phyloP scores from a whole-genome alignment of 2,888 invertebrate species.

The Enchytraeus crypticus region DNA sequence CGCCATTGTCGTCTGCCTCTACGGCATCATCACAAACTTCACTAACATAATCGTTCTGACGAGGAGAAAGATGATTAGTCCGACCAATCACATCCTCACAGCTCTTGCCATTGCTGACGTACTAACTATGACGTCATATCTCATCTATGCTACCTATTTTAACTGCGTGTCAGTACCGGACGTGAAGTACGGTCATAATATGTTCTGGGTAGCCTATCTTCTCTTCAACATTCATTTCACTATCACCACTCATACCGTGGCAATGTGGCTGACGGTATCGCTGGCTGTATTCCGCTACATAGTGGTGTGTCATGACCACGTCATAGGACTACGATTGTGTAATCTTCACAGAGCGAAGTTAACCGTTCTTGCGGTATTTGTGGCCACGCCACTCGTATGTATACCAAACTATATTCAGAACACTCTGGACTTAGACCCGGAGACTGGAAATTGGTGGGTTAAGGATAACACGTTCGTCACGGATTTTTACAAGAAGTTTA shows the following conservation, averaged over 20 bases:
- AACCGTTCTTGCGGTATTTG: slow-evolving; percentile 55
- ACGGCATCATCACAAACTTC: slow-evolving; percentile 81
- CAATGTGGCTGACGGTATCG: slow-evolving; percentile 83
- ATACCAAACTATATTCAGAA: slow-evolving; percentile 42
- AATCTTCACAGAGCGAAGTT: slow-evolving; percentile 39
- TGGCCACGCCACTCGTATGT: slow-evolving; percentile 29
- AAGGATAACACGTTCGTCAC: slow-evolving; percentile 32
- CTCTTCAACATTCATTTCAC: slow-evolving; percentile 42
- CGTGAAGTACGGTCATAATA: background rate
- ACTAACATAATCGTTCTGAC: slow-evolving; percentile 78
- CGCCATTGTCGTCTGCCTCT: slow-evolving; percentile 74
- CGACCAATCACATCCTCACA: slow-evolving; percentile 83
- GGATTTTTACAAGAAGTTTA: slow-evolving; percentile 52
- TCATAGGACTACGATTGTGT: slow-evolving; percentile 36
- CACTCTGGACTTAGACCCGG: background rate
- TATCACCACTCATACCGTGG: slow-evolving; percentile 64
- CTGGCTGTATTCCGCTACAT: slow-evolving; percentile 82
- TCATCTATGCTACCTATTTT: slow-evolving; percentile 52
- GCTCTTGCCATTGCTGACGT: slow-evolving; percentile 77
- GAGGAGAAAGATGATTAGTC: slow-evolving; percentile 75
- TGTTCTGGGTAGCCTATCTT: no score
- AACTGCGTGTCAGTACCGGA: slow-evolving; percentile 17
- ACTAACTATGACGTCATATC: slow-evolving; percentile 78
- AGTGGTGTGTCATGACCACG: slow-evolving; percentile 46
- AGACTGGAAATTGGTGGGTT: slow-evolving; percentile 12